These are phyloP conservation scores for Spheniscus humboldti DNA, from an alignment of 2,797 vertebrate species.

Conservation along the genomic window DNA sequence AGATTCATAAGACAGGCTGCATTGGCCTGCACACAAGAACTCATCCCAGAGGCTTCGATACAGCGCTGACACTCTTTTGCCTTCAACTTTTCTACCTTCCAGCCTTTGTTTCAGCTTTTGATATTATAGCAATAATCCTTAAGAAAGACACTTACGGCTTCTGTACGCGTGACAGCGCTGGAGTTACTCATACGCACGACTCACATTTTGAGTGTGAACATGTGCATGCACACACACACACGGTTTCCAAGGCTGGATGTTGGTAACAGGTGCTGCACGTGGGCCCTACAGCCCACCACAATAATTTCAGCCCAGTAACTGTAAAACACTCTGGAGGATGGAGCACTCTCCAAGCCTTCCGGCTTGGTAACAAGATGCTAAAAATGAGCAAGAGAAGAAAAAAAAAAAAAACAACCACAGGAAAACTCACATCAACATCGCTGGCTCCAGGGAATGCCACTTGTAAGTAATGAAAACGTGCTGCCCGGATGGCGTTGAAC, in stretches of 20 bases:
- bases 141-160: rapidly evolving
- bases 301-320: neutral
- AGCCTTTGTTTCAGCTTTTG: neutral
- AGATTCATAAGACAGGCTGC: neutral
- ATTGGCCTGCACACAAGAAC: neutral
- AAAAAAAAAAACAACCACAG: neutral
- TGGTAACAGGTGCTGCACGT: neutral
- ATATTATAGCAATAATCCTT: rapidly evolving
- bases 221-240: rapidly evolving
- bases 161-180: rapidly evolving
- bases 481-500: conserved; percentile 96
- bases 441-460: conserved; percentile 95
- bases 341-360: neutral
- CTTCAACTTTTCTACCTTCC: neutral
- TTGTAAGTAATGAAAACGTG: conserved; percentile 95
- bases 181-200: neutral
- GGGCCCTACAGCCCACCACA: neutral
- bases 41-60: neutral
- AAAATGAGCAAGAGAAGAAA: rapidly evolving
- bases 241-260: neutral
- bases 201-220: neutral
- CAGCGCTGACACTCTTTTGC: neutral
- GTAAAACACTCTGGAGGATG: neutral
- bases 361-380: neutral
- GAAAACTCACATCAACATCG: conserved; percentile 83